Conservation (phyloP, 2,797 vertebrate species). For the Columba guinea region DNA sequence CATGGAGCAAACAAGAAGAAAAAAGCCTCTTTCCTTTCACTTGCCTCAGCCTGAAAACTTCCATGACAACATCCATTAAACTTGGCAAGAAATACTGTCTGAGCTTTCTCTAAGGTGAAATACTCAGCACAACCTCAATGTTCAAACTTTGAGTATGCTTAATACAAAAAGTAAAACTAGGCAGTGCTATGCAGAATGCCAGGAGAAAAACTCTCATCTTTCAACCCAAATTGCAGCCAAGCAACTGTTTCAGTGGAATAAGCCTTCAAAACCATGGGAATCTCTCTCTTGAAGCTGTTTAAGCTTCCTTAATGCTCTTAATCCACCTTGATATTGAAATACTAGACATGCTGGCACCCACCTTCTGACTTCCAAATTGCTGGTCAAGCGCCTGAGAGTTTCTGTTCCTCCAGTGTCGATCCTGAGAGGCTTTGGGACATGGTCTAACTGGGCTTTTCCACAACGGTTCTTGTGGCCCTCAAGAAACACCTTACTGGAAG, state of each 20-base stretch:
- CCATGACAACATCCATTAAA: not conserved
- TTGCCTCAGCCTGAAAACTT: not conserved
- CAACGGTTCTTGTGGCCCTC: not conserved
- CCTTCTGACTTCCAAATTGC: conserved; percentile 28
- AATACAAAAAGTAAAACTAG: not conserved
- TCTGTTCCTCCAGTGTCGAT: not conserved
- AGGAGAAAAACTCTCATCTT: not conserved
- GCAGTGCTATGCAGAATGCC: not conserved
- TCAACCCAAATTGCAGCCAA: conserved; percentile 21
- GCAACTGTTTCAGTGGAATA: conserved; percentile 37
- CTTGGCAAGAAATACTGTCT: not conserved
- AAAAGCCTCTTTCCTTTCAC: not conserved
- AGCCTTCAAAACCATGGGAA: conserved; percentile 46
- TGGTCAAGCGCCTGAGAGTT: conserved; percentile 2
- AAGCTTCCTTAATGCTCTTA: conserved; percentile 66
- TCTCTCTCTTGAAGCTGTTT: conserved; percentile 27
- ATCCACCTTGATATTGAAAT: conserved; percentile 65
- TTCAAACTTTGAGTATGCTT: not conserved
- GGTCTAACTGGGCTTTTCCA: not conserved
- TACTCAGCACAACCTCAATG: not conserved
- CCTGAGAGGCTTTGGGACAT: not conserved
- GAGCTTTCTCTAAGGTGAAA: not conserved
- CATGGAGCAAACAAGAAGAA: not conserved
- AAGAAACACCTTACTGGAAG: not conserved
- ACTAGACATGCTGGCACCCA: conserved; percentile 68